Evolutionary conservation across 23 tunicate genomes (phyloP).

Genomic region (Aplidium turbinatum): DNA sequence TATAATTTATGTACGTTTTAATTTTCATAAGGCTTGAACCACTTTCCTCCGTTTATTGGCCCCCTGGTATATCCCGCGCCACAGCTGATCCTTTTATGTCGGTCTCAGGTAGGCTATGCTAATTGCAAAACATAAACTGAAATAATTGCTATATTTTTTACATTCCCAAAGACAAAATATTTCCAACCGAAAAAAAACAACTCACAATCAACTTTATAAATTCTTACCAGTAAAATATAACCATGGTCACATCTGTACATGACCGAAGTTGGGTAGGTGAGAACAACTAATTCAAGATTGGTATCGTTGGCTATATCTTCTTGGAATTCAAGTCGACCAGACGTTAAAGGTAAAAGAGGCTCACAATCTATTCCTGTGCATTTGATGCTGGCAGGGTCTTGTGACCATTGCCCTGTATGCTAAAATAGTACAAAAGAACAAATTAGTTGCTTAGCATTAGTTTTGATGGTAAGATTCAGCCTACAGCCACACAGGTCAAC

Average conservation of each 20-base stretch:
- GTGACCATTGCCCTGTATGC: constrained; percentile 49
- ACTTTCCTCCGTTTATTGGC: no score
- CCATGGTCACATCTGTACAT: constrained; percentile 66
- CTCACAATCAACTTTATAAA: no score
- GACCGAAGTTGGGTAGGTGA: constrained; percentile 39
- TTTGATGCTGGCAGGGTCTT: constrained; percentile 14
- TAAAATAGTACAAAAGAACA: not conserved
- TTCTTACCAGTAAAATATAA: constrained; percentile 70
- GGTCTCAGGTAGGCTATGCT: no score
- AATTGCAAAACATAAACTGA: no score
- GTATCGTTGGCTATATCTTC: not conserved
- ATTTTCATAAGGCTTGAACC: no score
- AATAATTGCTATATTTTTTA: not conserved
- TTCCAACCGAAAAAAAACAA: no score
- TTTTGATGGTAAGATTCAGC: no score
- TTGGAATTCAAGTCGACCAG: constrained; percentile 28
- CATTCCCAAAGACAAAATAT: no score
- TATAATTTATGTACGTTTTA: no score
- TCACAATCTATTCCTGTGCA: constrained; percentile 62
- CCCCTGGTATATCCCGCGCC: no score
- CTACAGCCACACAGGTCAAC: no score
- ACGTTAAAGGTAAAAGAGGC: constrained; percentile 30
- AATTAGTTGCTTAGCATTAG: not conserved
- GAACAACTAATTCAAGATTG: not conserved
- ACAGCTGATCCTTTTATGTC: no score